Evolutionary conservation across 2,888 invertebrate species (phyloP), one percentile per base, ranked within the genome.

Genomic region (Leucania comma): DNA sequence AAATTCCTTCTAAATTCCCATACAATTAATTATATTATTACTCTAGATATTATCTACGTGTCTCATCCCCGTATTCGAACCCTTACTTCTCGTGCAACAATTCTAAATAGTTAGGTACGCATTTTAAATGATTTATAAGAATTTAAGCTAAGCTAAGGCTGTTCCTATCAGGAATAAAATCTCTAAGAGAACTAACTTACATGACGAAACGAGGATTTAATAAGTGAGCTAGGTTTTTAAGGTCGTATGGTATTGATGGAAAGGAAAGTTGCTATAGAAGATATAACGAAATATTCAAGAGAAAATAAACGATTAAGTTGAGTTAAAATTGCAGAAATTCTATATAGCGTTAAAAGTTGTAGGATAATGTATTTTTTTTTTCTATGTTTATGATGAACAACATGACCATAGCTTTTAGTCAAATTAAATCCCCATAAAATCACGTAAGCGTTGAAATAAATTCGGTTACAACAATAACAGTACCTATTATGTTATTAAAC

Each of bases 141-240:
- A 77, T 86, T 81, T 73, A 72, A 70, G 88, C 86, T 88, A 88
- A 88, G 88, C 88, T 88, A 87, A 88, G 78, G 83, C 81, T 72
- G 75, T 74, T 61, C 46, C 50, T 73, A 82, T 66, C 53, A 69
- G 58, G 68, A 80, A 83, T 73, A 83, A 73, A 72, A 79, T 82
- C 64, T 80, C 73, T 58, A 64, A 80, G 53, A 68, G 56, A 24
- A 29, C 17, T 20, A 35, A 51, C 46, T 63, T 51, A 60, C 22
- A 26, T 51, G 48, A 65, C 68, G 59, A 61, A 53, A 58, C 46
- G 42, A 12, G 53, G 57, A 51, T 53, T 68, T 54, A 46, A 59
- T 57, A 26, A 68, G 10, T 20, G 46, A 48, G 5, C 20, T n/a
- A n/a, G 20, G n/a, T 8, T 48, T 62, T 12, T 24, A n/a, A n/a